phyloP scores from a whole-genome alignment of 2,797 vertebrate genomes.

The Fundulus diaphanus region DNA sequence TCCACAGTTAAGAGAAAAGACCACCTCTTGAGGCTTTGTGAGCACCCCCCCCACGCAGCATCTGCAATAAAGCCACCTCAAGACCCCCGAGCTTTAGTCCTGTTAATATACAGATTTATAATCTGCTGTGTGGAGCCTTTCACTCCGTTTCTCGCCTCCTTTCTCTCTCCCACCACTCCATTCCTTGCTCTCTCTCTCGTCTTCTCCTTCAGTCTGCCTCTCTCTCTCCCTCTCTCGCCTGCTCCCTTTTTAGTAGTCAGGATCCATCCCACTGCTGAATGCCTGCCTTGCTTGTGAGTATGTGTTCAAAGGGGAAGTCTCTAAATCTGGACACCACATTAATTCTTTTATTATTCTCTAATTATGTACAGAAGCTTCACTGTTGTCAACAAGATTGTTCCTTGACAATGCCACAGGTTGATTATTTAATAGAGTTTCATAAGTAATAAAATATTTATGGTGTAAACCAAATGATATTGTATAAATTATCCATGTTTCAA shows the following conservation, averaged over 20 bases:
- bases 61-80: constrained; percentile 58
- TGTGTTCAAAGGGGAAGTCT: constrained; percentile 73
- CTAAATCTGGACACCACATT: constrained; percentile 70
- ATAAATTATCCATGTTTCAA: constrained; percentile 26
- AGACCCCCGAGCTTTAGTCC: constrained; percentile 74
- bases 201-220: constrained; percentile 25
- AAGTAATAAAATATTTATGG: constrained; percentile 10
- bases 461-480: constrained; percentile 19
- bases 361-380: constrained; percentile 41
- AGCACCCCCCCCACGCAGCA: constrained; percentile 61
- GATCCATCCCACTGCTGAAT: constrained; percentile 88
- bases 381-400: constrained; percentile 22
- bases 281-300: constrained; percentile 80
- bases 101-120: constrained; percentile 82
- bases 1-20: constrained; percentile 69
- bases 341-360: constrained; percentile 46
- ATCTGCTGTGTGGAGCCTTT: constrained; percentile 79
- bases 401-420: constrained; percentile 69
- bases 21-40: constrained; percentile 67
- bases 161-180: constrained; percentile 68
- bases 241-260: constrained; percentile 88
- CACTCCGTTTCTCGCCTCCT: constrained; percentile 71
- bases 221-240: constrained; percentile 62
- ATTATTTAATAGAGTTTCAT: constrained; percentile 30
- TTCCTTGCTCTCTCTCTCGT: constrained; percentile 49